Conservation (phyloP, 2,888 invertebrate species). For the Leptinotarsa juncta region DNA sequence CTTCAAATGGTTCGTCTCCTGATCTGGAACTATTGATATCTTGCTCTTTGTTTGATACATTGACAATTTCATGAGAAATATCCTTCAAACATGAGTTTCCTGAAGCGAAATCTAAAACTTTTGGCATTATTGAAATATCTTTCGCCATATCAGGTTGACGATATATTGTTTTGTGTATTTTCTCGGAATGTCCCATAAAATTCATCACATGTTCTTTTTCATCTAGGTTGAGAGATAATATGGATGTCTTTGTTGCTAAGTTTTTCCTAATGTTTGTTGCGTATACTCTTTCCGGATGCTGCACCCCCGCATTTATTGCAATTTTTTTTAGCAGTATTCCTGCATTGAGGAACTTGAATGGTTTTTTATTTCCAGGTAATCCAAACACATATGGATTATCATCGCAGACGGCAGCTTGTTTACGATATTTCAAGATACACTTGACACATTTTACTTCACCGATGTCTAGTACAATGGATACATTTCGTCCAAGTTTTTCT, state of each 20-base stretch:
- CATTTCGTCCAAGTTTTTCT: constrained; percentile 22
- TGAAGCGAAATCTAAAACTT: constrained; percentile 15
- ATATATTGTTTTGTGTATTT: constrained; percentile 10
- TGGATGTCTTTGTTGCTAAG: constrained; percentile 15
- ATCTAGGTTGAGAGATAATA: not conserved
- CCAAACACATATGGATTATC: constrained; percentile 30
- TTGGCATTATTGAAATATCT: constrained; percentile 26
- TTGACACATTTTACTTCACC: constrained; percentile 20
- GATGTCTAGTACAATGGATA: constrained; percentile 14
- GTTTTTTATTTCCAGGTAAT: constrained; percentile 16
- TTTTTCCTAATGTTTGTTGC: constrained; percentile 27
- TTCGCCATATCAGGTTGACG: constrained; percentile 19
- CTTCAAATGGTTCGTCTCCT: not conserved
- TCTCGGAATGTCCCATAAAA: constrained; percentile 14
- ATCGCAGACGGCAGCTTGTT: constrained; percentile 2
- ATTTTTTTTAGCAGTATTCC: constrained; percentile 15
- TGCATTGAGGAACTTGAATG: constrained; percentile 27
- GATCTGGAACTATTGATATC: not conserved
- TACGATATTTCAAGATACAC: constrained; percentile 16
- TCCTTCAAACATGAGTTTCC: constrained; percentile 9
- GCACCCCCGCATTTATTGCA: not conserved
- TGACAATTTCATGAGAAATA: not conserved
- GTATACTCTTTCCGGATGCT: constrained; percentile 13
- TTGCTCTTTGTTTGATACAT: not conserved
- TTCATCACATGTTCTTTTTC: constrained; percentile 25